Evolutionary conservation across 2,888 invertebrate genomes (phyloP).

Genomic region (Temnothorax rugatulus): DNA sequence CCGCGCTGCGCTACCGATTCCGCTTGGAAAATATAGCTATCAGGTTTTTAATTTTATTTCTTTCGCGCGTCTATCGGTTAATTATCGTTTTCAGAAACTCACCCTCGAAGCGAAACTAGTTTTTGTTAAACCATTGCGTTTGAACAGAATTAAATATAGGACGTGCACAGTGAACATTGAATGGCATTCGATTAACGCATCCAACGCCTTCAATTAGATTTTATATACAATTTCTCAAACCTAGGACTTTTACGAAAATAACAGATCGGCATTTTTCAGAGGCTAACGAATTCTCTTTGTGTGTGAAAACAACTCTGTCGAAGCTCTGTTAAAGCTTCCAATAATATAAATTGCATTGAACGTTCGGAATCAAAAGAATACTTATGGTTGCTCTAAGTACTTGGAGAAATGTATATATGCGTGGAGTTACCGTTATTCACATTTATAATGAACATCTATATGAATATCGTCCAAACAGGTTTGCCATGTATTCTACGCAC

Average conservation of each 20-base stretch:
- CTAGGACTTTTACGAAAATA: constrained; percentile 18
- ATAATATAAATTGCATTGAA: constrained; percentile 19
- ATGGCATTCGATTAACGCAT: constrained; percentile 19
- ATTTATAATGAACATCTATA: constrained; percentile 54
- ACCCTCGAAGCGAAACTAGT: neutral
- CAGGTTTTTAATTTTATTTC: neutral
- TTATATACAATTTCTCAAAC: constrained; percentile 49
- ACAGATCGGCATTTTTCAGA: neutral
- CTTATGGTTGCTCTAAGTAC: constrained; percentile 47
- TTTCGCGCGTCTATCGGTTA: neutral
- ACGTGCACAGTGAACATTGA: constrained; percentile 35
- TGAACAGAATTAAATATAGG: constrained; percentile 42
- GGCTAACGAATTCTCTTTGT: constrained; percentile 8
- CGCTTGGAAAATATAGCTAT: constrained; percentile 33
- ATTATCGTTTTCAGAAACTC: constrained; percentile 14
- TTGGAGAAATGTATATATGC: constrained; percentile 33
- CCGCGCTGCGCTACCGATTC: constrained; percentile 27
- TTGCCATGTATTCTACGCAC: constrained; percentile 41
- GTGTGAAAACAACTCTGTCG: neutral
- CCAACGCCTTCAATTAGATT: constrained; percentile 27
- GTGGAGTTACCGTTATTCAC: constrained; percentile 38
- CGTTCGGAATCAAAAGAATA: constrained; percentile 24
- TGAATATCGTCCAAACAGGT: constrained; percentile 53
- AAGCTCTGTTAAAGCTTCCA: neutral
- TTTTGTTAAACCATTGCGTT: constrained; percentile 23